These are phyloP conservation scores for Charadrius vociferus DNA, from an alignment of 2,113 vertebrate genomes.

Conservation along the genomic window DNA sequence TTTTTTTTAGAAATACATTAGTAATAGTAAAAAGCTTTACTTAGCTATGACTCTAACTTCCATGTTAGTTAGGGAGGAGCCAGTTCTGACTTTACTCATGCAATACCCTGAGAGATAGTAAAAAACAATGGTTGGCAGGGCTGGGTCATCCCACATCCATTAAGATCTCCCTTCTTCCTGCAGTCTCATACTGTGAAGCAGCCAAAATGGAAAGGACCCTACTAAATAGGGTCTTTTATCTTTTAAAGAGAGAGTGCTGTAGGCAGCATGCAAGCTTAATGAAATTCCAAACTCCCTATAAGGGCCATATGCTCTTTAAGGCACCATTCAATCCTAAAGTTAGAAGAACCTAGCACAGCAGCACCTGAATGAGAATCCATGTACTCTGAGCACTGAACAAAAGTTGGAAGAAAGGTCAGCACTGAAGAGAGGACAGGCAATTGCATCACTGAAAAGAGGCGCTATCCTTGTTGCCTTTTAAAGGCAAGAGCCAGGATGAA, in stretches of 20 bases:
- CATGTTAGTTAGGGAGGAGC: background rate
- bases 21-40: background rate
- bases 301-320: background rate
- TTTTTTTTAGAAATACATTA: background rate
- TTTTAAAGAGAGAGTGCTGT: background rate
- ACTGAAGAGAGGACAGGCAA: background rate
- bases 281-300: background rate
- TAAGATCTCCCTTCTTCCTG: background rate
- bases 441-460: background rate
- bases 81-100: background rate
- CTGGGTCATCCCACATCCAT: background rate
- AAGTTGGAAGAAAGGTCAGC: background rate
- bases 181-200: background rate
- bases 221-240: background rate
- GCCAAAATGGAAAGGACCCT: background rate
- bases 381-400: background rate
- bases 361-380: background rate
- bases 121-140: background rate
- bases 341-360: background rate
- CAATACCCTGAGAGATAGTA: background rate
- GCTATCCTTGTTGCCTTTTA: background rate
- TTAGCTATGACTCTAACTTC: background rate
- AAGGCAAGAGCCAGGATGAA: background rate
- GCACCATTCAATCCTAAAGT: background rate
- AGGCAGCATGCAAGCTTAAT: background rate